Evolutionary conservation across 2,797 vertebrate species (phyloP).

Genomic region (Monodelphis domestica): DNA sequence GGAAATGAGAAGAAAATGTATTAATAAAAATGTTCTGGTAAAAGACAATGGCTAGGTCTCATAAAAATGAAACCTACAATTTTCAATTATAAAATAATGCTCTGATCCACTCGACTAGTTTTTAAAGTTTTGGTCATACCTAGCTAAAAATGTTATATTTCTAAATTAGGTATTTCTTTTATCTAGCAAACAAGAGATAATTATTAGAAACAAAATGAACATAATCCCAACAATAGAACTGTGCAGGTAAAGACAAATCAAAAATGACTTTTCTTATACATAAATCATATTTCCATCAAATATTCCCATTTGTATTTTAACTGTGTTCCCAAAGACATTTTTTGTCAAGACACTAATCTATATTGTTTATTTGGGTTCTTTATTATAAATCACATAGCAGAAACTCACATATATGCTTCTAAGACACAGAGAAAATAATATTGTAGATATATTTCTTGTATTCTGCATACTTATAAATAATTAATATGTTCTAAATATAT

Average conservation of each 20-base stretch:
- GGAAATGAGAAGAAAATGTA: neutral
- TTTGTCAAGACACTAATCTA: neutral
- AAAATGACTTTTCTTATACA: neutral
- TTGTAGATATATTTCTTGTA: neutral
- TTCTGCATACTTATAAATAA: neutral
- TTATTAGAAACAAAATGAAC: neutral
- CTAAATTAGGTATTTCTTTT: neutral
- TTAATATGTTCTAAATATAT: neutral
- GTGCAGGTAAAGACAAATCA: neutral
- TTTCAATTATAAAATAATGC: neutral
- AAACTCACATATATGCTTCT: neutral
- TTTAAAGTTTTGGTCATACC: neutral
- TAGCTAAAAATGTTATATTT: neutral
- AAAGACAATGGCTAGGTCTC: neutral
- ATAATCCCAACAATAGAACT: neutral
- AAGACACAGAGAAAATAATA: neutral
- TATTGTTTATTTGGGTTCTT: neutral
- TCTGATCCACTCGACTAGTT: neutral
- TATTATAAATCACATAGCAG: neutral
- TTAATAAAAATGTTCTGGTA: neutral
- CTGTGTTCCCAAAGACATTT: neutral
- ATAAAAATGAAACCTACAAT: neutral
- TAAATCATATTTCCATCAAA: neutral
- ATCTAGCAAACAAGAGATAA: neutral
- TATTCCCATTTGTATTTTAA: neutral